A percentile compares a stretch with the other conserved stretches of the same genome.
Conservation (phyloP, 1,140 invertebrate genomes). For the Cotesia glomerata region DNA sequence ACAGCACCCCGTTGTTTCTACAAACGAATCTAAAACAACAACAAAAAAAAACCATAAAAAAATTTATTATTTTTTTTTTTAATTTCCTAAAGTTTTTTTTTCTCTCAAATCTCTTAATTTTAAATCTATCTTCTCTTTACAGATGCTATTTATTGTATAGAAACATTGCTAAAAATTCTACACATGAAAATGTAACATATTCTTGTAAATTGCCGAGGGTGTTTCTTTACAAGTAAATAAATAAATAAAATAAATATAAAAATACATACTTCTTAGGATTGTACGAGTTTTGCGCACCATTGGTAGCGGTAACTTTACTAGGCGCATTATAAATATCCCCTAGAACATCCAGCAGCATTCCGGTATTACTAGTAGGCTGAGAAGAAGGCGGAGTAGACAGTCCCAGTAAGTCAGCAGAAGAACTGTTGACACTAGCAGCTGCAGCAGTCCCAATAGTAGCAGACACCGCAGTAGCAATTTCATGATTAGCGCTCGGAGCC, state of each 20-base stretch:
- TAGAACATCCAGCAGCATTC: slow-evolving; percentile 87
- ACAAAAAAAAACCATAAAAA: slow-evolving; percentile 18
- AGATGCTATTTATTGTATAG: too few species aligned
- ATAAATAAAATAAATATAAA: not conserved
- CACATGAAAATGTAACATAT: too few species aligned
- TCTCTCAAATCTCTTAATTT: too few species aligned
- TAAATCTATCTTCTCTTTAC: too few species aligned
- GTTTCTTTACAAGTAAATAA: too few species aligned
- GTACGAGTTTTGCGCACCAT: slow-evolving; percentile 70
- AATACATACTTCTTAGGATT: slow-evolving; percentile 80
- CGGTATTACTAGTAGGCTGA: slow-evolving; percentile 71
- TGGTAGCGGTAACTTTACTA: slow-evolving; percentile 67
- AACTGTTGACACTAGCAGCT: slow-evolving; percentile 58
- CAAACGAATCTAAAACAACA: slow-evolving; percentile 89
- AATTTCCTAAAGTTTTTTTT: too few species aligned
- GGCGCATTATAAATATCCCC: slow-evolving; percentile 83
- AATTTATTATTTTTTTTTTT: not conserved
- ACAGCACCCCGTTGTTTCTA: slow-evolving; percentile 97
- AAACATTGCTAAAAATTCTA: too few species aligned
- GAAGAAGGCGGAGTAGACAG: slow-evolving; percentile 80
- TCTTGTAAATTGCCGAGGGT: too few species aligned
- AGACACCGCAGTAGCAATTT: slow-evolving; percentile 60
- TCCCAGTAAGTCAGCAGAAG: slow-evolving; percentile 83
- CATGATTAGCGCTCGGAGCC: slow-evolving; percentile 70
- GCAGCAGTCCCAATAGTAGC: slow-evolving; percentile 30